phyloP scores from a whole-genome alignment of 2,797 vertebrate genomes.

The Crocodylus rhombifer region DNA sequence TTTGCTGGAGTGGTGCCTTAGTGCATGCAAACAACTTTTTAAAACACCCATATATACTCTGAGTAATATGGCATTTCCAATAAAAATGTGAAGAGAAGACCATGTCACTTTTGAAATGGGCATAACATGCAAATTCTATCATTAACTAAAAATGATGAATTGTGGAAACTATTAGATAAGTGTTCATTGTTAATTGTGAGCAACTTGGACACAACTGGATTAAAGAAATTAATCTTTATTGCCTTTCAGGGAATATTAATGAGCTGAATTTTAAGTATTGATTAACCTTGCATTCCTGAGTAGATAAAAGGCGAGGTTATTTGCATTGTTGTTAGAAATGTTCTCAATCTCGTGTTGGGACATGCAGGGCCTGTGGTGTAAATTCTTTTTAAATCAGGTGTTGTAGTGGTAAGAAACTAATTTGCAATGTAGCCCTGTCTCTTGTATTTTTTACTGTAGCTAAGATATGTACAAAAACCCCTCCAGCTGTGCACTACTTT shows the following conservation, averaged over 20 bases:
- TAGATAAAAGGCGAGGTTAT: not conserved
- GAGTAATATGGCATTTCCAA: not conserved
- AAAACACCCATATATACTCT: not conserved
- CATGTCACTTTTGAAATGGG: not conserved
- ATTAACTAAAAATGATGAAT: not conserved
- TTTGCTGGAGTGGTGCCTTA: not conserved
- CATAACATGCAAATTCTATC: not conserved
- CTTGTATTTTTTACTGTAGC: constrained; percentile 2
- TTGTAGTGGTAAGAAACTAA: not conserved
- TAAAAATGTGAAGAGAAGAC: not conserved
- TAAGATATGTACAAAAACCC: constrained; percentile 8
- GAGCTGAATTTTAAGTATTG: not conserved
- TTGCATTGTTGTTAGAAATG: not conserved
- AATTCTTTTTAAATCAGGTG: not conserved
- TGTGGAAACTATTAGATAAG: not conserved
- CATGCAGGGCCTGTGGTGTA: not conserved
- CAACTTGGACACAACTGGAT: constrained; percentile 43
- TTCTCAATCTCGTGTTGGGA: not conserved
- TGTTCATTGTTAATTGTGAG: constrained; percentile 51
- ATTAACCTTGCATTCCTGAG: not conserved
- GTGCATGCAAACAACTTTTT: not conserved
- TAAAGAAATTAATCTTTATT: constrained; percentile 6
- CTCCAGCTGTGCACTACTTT: constrained; percentile 55
- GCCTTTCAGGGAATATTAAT: not conserved
- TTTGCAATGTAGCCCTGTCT: constrained; percentile 46